Conservation (phyloP, 1,140 invertebrate species). For the Trichonephila inaurata region DNA sequence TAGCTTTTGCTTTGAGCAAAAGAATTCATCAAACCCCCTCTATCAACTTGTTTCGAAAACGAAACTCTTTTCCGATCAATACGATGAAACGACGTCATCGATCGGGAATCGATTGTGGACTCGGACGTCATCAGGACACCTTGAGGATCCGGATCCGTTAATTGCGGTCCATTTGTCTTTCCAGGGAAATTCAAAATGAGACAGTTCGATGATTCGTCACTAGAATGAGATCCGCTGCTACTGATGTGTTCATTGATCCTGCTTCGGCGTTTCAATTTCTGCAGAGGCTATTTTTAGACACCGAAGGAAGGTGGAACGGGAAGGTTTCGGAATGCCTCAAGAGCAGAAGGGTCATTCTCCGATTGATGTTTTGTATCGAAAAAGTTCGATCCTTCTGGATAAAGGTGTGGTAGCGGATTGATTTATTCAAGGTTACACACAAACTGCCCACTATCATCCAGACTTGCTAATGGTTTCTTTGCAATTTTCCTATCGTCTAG, state of each 20-base stretch:
- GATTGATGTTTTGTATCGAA: background rate
- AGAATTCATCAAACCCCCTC: too few species aligned
- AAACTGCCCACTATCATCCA: too few species aligned
- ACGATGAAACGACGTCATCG: slow-evolving; percentile 29
- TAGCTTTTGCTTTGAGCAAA: too few species aligned
- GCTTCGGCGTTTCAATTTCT: slow-evolving; percentile 2
- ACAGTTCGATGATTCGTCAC: slow-evolving; percentile 1
- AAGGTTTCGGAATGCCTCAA: background rate
- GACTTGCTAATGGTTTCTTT: too few species aligned
- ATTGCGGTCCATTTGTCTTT: slow-evolving; percentile 49
- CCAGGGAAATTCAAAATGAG: background rate
- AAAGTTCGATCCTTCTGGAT: too few species aligned
- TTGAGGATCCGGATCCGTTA: slow-evolving; percentile 55
- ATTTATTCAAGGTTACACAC: too few species aligned
- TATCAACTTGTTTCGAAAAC: too few species aligned
- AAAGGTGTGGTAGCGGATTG: too few species aligned
- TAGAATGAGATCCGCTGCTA: background rate
- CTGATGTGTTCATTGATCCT: background rate
- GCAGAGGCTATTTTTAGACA: background rate
- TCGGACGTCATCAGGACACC: slow-evolving; percentile 47
- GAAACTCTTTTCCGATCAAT: slow-evolving; percentile 5
- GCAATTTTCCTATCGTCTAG: too few species aligned
- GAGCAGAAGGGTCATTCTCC: background rate
- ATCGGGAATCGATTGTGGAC: slow-evolving; percentile 49
- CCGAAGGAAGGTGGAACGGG: too few species aligned